Evolutionary conservation across 2,888 invertebrate genomes (phyloP).

Genomic region (Malachius bipustulatus): DNA sequence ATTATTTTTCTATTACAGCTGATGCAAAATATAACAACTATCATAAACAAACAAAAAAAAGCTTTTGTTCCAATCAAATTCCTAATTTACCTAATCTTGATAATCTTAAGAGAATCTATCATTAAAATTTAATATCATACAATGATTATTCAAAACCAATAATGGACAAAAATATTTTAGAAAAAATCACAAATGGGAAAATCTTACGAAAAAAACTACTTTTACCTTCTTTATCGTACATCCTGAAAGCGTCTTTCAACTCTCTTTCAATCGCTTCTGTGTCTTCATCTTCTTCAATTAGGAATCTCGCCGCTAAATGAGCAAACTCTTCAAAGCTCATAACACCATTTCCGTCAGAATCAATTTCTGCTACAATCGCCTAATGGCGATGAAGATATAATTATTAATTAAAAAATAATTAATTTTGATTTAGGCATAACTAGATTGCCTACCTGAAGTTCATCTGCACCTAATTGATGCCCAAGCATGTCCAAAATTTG

Average conservation of each 20-base stretch:
- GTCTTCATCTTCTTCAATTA: slow-evolving; percentile 78
- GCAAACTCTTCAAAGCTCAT: slow-evolving; percentile 86
- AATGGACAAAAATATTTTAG: background rate
- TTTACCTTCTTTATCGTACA: slow-evolving; percentile 87
- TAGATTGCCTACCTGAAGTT: slow-evolving; percentile 45
- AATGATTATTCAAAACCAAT: slow-evolving; percentile 1
- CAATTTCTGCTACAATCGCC: slow-evolving; percentile 75
- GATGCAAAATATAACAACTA: too few species aligned
- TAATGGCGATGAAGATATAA: slow-evolving; percentile 28
- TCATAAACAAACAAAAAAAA: too few species aligned
- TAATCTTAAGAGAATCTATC: background rate
- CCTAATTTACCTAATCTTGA: background rate
- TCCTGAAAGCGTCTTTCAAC: slow-evolving; percentile 86
- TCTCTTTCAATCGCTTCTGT: slow-evolving; percentile 81
- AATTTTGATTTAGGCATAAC: background rate
- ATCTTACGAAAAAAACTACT: slow-evolving; percentile 9
- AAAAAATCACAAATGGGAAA: background rate
- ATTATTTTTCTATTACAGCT: too few species aligned
- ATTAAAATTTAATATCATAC: background rate
- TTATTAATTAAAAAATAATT: background rate
- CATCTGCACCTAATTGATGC: slow-evolving; percentile 66
- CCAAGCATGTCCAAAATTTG: slow-evolving; percentile 86
- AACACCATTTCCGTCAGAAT: slow-evolving; percentile 73
- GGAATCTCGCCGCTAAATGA: slow-evolving; percentile 71
- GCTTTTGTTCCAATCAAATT: too few species aligned